Conservation (phyloP, 2,888 invertebrate genomes). For the Erannis defoliaria region DNA sequence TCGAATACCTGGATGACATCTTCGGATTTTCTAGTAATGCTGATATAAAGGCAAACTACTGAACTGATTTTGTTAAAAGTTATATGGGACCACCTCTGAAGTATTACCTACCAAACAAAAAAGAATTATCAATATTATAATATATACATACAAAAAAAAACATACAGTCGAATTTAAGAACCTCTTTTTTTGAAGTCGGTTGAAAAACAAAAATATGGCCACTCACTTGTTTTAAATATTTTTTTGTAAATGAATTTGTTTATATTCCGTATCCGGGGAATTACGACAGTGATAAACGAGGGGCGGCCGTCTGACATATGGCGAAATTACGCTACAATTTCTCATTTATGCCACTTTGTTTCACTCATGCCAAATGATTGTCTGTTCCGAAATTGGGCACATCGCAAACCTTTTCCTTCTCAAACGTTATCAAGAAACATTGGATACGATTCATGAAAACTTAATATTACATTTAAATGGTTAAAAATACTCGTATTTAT, state of each 20-base stretch:
- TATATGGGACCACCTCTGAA: too few species aligned
- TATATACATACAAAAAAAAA: too few species aligned
- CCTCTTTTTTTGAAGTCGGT: too few species aligned
- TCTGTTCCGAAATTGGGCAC: constrained; percentile 22
- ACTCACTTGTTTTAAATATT: constrained; percentile 23
- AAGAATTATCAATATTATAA: too few species aligned
- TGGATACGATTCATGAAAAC: too few species aligned
- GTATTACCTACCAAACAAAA: too few species aligned
- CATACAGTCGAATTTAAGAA: too few species aligned
- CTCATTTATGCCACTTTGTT: constrained; percentile 56
- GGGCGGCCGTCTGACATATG: constrained; percentile 49
- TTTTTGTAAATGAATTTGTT: constrained; percentile 48
- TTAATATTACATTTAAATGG: too few species aligned
- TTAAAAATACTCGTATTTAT: too few species aligned
- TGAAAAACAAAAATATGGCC: not conserved
- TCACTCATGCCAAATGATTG: constrained; percentile 38
- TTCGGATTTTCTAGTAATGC: too few species aligned
- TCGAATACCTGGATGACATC: too few species aligned
- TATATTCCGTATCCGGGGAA: constrained; percentile 46
- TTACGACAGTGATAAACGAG: constrained; percentile 64
- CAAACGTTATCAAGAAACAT: not conserved
- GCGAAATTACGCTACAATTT: constrained; percentile 57
- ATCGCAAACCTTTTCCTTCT: not conserved
- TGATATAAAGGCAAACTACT: not conserved
- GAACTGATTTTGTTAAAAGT: too few species aligned